Base-by-base conservation (phyloP, 2,888 invertebrate species). In the Drosophila aldrichi region DNA sequence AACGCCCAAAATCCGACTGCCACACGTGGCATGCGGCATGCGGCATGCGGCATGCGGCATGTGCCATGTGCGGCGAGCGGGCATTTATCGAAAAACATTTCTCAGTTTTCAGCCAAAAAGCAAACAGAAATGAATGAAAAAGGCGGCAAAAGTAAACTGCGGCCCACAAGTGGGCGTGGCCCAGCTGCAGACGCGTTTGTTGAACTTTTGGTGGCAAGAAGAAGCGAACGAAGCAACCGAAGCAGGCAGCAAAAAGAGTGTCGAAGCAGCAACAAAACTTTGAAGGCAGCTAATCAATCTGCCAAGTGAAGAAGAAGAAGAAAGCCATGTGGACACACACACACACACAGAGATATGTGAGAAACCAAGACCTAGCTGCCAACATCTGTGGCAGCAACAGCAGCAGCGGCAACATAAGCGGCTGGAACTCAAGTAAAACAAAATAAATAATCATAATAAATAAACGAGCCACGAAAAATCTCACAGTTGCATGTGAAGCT, bases 401-500 rank as follows among this genome's bases (percentile, higher is more conserved):
- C 41, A 43, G 4, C 18, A 12, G 43, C 46, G 16, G 67, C 49
- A 25, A 38, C 58, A 57, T 55, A 69, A 77, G 68, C 69, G 59
- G 74, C 81, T 69, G 59, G 67, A 79, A 70, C 81, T 71, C 79
- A 70, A 82, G 68, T 79, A 81, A 84, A 89, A 85, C 81, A 88
- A 86, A 88, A 88, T 81, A 86, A 89, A 86, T 90, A 86, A 89
- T 88, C 81, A 86, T 80, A 89, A 85, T 89, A 89, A 85, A 85
- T 88, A 85, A 89, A 85, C 86, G 78, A 85, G 88, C 83, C 74
- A 82, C 80, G 86, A 89, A 89, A 81, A 88, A 85, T 79, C 82
- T 89, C 70, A 51, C 88, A 85, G 88, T 88, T 82, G 73, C 85
- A 79, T 89, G 83, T 82, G 85, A 81, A 81, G 49, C 71, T 66